A percentile compares a stretch with the other conserved stretches of the same genome.
These are phyloP conservation scores for Gopherus evgoodei DNA, from an alignment of 2,113 vertebrate species.

Conservation along the genomic window DNA sequence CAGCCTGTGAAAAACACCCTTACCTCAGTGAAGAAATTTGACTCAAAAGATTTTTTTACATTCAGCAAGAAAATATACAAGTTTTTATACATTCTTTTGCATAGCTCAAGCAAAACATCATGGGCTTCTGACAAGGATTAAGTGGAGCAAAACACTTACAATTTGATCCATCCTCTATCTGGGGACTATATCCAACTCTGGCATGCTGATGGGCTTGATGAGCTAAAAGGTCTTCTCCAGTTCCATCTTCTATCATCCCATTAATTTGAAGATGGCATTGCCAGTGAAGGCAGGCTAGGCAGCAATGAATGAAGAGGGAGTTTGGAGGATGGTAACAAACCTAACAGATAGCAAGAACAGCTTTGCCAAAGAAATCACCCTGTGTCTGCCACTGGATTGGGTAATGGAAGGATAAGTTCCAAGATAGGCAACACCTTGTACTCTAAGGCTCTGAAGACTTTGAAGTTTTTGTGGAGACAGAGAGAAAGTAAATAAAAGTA, in stretches of 20 bases:
- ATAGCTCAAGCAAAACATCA: background rate
- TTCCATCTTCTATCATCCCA: background rate
- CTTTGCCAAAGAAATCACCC: fast-evolving
- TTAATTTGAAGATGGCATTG: background rate
- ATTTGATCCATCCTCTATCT: fast-evolving
- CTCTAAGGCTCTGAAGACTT: no score
- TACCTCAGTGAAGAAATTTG: background rate
- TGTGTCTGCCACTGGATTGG: no score
- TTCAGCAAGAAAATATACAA: no score
- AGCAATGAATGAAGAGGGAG: background rate
- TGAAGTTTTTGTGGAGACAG: fast-evolving
- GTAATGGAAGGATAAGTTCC: fast-evolving
- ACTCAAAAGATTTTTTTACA: background rate
- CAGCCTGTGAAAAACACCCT: background rate
- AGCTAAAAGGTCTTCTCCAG: background rate
- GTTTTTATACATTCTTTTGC: background rate
- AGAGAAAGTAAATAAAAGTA: background rate
- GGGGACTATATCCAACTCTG: fast-evolving
- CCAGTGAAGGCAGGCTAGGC: background rate
- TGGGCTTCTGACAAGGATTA: background rate
- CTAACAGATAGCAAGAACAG: background rate
- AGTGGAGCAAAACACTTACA: background rate
- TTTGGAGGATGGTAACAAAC: background rate
- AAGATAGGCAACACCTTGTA: background rate
- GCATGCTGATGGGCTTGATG: no score